Evolutionary conservation across 2,113 vertebrate species (phyloP).

Genomic region (Anguilla japonica): DNA sequence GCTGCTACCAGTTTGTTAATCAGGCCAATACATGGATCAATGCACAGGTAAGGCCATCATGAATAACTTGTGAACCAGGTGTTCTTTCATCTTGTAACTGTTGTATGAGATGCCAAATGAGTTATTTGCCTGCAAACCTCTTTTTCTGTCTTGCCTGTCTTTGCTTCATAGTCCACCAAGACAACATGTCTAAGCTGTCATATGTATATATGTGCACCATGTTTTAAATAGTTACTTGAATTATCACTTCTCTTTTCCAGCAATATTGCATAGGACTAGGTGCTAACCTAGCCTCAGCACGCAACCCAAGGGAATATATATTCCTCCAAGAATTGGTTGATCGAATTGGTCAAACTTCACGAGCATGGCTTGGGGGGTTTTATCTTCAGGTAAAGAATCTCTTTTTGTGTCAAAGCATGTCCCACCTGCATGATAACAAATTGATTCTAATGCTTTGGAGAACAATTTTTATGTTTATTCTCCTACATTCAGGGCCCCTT

Average conservation of each 20-base stretch:
- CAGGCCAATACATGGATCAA: background rate
- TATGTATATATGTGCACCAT: background rate
- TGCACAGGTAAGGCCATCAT: background rate
- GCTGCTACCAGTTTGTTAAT: background rate
- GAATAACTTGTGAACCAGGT: background rate
- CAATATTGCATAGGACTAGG: background rate
- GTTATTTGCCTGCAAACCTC: background rate
- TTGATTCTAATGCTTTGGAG: background rate
- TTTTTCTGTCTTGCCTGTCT: too few relatives aligned
- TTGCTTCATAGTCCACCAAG: too few relatives aligned
- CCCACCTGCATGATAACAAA: background rate
- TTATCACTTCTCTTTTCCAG: background rate
- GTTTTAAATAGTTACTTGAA: background rate
- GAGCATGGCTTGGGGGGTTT: background rate
- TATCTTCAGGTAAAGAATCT: background rate
- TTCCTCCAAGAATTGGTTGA: background rate
- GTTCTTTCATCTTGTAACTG: background rate
- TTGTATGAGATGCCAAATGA: background rate
- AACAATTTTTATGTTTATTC: too few relatives aligned
- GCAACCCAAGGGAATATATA: background rate
- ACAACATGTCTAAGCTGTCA: background rate
- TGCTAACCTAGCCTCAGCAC: constrained; percentile 1
- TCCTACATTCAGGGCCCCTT: too few relatives aligned
- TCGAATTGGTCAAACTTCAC: background rate
- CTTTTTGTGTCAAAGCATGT: background rate